These are phyloP conservation scores for Holocentrus rufus DNA, from an alignment of 2,797 vertebrate species.

Conservation along the genomic window DNA sequence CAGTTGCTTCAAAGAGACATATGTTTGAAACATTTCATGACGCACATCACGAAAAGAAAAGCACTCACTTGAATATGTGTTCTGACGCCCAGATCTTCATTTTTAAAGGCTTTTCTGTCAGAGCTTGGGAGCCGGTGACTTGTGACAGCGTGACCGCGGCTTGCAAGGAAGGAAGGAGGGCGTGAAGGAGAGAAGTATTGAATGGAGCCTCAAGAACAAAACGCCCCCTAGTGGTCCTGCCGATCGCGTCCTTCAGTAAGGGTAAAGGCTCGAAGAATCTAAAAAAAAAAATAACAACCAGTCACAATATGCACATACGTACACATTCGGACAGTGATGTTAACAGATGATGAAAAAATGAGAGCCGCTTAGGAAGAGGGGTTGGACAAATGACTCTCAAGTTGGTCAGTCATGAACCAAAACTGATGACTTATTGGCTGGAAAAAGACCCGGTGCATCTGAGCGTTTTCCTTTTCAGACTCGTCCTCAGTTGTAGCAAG, in stretches of 20 bases:
- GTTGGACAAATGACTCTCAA: neutral
- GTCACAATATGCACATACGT: no score
- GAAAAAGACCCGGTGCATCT: neutral
- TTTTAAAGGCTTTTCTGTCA: constrained; percentile 53
- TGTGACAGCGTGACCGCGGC: constrained; percentile 55
- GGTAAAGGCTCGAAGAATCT: no score
- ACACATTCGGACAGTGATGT: neutral
- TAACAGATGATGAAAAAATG: neutral
- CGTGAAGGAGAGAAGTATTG: neutral
- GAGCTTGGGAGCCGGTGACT: constrained; percentile 57
- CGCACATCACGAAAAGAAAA: neutral
- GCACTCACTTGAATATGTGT: constrained; percentile 92
- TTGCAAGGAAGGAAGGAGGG: constrained; percentile 37
- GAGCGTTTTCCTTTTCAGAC: neutral
- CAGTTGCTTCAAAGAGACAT: fast-evolving
- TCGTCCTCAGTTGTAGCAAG: constrained; percentile 5
- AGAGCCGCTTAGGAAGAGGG: neutral
- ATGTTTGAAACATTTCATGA: neutral
- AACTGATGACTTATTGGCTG: constrained; percentile 38
- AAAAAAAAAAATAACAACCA: no score
- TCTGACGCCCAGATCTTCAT: constrained; percentile 99
- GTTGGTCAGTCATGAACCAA: constrained; percentile 35
- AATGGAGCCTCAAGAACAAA: neutral
- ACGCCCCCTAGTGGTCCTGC: constrained; percentile 28
- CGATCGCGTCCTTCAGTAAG: no score